Evolutionary conservation across 2,113 vertebrate genomes (phyloP).

Genomic region (Nansenia antarctica): DNA sequence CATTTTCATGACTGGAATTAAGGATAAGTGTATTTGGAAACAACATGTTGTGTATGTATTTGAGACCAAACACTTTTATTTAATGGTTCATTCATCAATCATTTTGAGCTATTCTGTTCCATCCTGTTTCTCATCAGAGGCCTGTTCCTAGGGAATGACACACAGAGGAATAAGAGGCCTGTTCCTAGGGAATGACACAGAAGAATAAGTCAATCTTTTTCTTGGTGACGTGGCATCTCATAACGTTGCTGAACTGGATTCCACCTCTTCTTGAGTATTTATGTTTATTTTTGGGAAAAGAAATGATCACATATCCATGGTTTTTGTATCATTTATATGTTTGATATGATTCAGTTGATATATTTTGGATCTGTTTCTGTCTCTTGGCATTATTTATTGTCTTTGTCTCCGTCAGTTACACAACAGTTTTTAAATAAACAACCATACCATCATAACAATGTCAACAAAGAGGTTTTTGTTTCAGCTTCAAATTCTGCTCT

Average conservation of each 20-base stretch:
- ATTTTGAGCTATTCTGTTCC: conserved; percentile 30
- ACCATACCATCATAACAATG: conserved; percentile 52
- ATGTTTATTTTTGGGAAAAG: conserved; percentile 34
- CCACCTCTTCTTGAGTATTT: conserved; percentile 40
- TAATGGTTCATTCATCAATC: no score
- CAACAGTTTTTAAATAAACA: conserved; percentile 76
- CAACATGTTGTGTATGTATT: conserved; percentile 54
- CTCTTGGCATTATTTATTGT: conserved; percentile 75
- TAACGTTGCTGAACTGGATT: conserved; percentile 19
- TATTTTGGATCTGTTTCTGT: conserved; percentile 38
- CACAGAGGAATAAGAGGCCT: no score
- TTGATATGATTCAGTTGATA: conserved; percentile 24
- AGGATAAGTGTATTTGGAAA: conserved; percentile 57
- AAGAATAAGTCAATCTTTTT: no score
- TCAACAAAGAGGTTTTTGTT: neutral
- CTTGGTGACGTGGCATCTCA: no score
- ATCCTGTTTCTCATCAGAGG: neutral
- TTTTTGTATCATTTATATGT: conserved; percentile 38
- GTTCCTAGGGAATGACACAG: no score
- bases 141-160: neutral
- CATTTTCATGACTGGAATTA: conserved; percentile 61
- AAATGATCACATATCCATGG: conserved; percentile 19
- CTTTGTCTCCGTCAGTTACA: conserved; percentile 69
- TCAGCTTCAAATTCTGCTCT: no score
- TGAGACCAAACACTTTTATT: conserved; percentile 46